phyloP scores from a whole-genome alignment of 2,797 vertebrate genomes.

The Sylvilagus floridanus region DNA sequence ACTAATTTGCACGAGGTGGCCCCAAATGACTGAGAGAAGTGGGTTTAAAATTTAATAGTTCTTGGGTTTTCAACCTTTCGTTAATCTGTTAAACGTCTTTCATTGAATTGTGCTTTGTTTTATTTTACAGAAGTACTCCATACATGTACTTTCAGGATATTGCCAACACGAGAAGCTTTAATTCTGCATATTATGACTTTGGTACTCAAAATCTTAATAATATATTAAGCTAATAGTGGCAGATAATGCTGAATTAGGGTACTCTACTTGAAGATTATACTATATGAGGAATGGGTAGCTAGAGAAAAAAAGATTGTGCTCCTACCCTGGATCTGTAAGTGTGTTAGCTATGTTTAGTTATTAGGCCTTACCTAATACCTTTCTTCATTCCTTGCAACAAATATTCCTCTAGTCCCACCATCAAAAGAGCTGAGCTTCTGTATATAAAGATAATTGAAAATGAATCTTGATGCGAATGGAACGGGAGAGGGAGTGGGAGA shows the following conservation, averaged over 20 bases:
- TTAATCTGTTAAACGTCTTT: slow-evolving; percentile 53
- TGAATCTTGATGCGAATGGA: too few relatives aligned
- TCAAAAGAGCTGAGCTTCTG: background rate
- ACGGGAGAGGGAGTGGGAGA: too few relatives aligned
- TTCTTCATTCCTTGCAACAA: slow-evolving; percentile 28
- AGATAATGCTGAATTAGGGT: slow-evolving; percentile 62
- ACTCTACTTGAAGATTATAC: slow-evolving; percentile 56
- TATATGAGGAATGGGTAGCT: slow-evolving; percentile 38
- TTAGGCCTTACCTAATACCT: slow-evolving; percentile 2
- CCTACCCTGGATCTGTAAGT: slow-evolving; percentile 42
- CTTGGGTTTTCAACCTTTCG: slow-evolving; percentile 47
- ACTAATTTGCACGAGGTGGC: slow-evolving; percentile 29
- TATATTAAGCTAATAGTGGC: slow-evolving; percentile 55
- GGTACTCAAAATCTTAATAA: slow-evolving; percentile 62
- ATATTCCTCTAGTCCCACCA: background rate
- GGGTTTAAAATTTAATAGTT: slow-evolving; percentile 47
- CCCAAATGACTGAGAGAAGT: slow-evolving; percentile 41
- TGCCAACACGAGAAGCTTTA: slow-evolving; percentile 54
- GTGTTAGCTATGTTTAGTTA: slow-evolving; percentile 53
- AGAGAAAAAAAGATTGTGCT: slow-evolving; percentile 41
- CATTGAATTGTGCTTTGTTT: slow-evolving; percentile 1
- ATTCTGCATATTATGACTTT: slow-evolving; percentile 52
- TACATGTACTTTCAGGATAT: slow-evolving; percentile 53
- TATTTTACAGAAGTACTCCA: slow-evolving; percentile 44
- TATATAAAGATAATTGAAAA: too few relatives aligned